Evolutionary conservation across 2,888 invertebrate species (phyloP), one percentile per base, ranked within the genome.

Genomic region (Embidobia sp.): DNA sequence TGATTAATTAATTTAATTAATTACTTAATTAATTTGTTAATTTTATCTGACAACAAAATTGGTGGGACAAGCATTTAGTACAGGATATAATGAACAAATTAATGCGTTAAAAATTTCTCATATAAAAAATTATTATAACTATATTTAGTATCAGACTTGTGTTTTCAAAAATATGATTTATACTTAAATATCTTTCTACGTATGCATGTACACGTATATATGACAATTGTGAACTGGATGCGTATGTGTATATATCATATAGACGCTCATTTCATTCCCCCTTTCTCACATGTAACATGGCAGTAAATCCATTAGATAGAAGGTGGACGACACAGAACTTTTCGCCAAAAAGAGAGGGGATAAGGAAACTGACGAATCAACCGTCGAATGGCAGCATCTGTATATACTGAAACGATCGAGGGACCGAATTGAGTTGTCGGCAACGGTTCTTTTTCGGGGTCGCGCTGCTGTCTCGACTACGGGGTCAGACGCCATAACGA

Each of bases 281-380:
- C 82, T 78, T 81, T 78, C 64, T 76, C 79, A 40, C 53, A 80
- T 70, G 76, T 79, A 46, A 76, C n/a, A 57, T 66, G 70, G 77
- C 77, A 67, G 81, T 85, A 87, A 88, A 87, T 86, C 86, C 85
- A 87, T 87, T 87, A 87, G 83, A 79, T 86, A 86, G 83, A 79
- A 83, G 84, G 80, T 81, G 83, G 82, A 81, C 80, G 69, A 69
- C 27, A 46, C 19, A n/a, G 53, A 35, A 57, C 53, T 37, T 63
- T 57, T 33, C 37, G 46, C 40, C 16, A 18, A 51, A 53, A 53
- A 61, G 15, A 15, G 13, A 7, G 69, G 77, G 77, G 61, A 7
- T 66, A 37, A 66, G 57, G 61, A 29, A 76, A 73, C 57, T 22
- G 55, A 70, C 74, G 78, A 78, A 78, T 74, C 78, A 70, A 64